Conservation (phyloP, 37 sponge, comb jelly and placozoan species). For the Cladorhizidae sp. region DNA sequence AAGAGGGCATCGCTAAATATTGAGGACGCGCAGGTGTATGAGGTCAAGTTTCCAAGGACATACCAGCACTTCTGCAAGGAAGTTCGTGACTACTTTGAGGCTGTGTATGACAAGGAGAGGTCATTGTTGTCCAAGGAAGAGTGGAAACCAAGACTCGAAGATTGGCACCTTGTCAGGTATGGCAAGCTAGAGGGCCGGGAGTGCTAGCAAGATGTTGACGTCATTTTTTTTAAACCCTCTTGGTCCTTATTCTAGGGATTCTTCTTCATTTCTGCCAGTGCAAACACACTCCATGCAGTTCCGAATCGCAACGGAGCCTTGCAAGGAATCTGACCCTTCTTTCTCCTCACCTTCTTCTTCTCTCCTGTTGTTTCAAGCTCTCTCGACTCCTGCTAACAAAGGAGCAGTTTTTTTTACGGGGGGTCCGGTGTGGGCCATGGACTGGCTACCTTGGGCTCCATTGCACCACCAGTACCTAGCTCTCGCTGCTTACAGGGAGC, state of each 20-base stretch:
- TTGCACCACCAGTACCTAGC: constrained; percentile 15
- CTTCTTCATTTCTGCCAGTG: background rate
- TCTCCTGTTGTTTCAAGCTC: constrained; percentile 19
- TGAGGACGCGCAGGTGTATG: background rate
- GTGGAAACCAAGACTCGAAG: background rate
- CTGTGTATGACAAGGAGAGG: background rate
- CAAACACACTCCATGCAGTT: constrained; percentile 1
- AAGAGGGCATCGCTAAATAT: background rate
- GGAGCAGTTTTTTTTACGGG: constrained; percentile 27
- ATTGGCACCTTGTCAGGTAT: background rate
- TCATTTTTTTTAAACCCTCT: background rate
- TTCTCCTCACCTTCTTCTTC: background rate
- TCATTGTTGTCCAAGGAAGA: background rate
- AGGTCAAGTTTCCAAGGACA: background rate
- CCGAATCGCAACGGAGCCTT: background rate
- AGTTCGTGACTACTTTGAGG: background rate
- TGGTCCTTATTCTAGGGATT: background rate
- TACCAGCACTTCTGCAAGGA: background rate
- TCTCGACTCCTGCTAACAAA: background rate
- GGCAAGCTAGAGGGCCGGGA: background rate
- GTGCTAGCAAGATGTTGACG: background rate
- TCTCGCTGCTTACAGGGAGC: constrained; percentile 27
- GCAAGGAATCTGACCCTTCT: background rate
- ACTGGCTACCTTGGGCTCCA: constrained; percentile 12
- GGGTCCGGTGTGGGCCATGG: constrained; percentile 63